A percentile compares a stretch with the other conserved stretches of the same genome.
Evolutionary conservation across 2,113 vertebrate species (phyloP).

Genomic region (Leptodactylus fuscus): DNA sequence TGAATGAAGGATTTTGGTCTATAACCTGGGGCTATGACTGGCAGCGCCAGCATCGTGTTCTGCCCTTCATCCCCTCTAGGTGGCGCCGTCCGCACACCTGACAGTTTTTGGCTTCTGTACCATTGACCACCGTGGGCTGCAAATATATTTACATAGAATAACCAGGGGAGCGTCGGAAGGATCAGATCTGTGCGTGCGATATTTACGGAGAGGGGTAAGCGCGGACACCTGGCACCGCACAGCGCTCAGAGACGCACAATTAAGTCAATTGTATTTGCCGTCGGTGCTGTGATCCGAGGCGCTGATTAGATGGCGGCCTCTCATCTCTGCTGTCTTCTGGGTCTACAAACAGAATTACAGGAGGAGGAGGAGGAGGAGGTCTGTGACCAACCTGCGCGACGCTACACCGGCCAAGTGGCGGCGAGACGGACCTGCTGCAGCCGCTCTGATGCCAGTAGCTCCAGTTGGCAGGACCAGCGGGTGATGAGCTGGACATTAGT

Average conservation of each 20-base stretch:
- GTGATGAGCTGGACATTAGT: no score
- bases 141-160: not conserved
- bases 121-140: not conserved
- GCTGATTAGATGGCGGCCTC: conserved; percentile 11
- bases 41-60: not conserved
- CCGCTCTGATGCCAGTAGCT: no score
- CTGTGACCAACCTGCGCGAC: not conserved
- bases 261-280: not conserved
- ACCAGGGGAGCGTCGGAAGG: no score
- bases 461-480: no score
- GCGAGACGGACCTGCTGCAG: no score
- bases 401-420: not conserved
- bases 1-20: not conserved
- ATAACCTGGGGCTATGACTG: not conserved
- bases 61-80: not conserved
- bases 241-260: not conserved
- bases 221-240: not conserved
- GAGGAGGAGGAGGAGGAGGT: not conserved
- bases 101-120: no score
- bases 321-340: not conserved
- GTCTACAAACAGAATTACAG: not conserved
- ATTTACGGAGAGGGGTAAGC: not conserved
- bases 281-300: not conserved
- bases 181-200: not conserved
- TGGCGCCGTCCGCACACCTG: not conserved